Percentiles rank a stretch among this genome's conserved stretches.
Evolutionary conservation across 2,113 vertebrate genomes (phyloP).

Genomic region (Prionailurus viverrinus): DNA sequence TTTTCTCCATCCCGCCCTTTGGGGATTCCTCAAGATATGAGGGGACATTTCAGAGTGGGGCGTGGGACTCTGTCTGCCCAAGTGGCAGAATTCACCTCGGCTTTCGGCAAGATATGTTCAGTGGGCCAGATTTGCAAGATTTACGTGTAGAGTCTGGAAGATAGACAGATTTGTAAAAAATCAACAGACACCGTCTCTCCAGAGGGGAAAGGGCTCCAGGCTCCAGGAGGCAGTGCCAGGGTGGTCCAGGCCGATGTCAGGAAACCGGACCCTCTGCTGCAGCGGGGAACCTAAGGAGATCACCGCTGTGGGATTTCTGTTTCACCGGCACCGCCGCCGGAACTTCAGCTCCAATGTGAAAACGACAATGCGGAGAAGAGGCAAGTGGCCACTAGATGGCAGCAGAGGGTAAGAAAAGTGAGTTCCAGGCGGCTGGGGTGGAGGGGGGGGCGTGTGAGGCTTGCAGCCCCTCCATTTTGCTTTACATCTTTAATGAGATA

Average conservation of each 20-base stretch:
- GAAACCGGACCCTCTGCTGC: background rate
- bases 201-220: background rate
- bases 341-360: background rate
- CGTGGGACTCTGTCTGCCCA: background rate
- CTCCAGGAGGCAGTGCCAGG: background rate
- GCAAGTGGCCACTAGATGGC: constrained; percentile 70
- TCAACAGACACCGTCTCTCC: background rate
- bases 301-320: background rate
- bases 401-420: constrained; percentile 74
- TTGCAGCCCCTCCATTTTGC: constrained; percentile 74
- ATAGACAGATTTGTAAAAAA: background rate
- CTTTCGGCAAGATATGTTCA: background rate
- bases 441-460: background rate
- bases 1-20: background rate
- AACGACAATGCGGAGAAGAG: background rate
- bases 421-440: accelerated
- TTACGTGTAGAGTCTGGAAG: background rate
- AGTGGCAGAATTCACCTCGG: background rate
- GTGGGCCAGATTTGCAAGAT: background rate
- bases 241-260: background rate
- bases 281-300: background rate
- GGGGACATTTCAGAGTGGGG: background rate
- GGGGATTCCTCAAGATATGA: background rate
- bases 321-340: accelerated
- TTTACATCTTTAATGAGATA: constrained; percentile 82